A percentile compares a stretch with the other conserved stretches of the same genome.
These are phyloP conservation scores for Indicator indicator DNA, from an alignment of 2,113 vertebrate species.

Conservation along the genomic window DNA sequence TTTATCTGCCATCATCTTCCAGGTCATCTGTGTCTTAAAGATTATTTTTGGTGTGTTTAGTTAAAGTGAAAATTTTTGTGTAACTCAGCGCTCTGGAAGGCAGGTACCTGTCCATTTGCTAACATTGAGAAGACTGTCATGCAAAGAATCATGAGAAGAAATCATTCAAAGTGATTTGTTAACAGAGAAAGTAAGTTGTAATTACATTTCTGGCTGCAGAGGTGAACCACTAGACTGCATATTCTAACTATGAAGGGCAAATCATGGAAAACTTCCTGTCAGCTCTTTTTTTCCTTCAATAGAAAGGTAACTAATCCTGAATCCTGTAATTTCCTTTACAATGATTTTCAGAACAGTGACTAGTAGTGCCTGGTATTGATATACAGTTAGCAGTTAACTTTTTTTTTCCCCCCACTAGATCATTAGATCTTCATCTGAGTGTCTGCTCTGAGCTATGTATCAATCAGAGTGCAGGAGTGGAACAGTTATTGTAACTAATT, in stretches of 20 bases:
- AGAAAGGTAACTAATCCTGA: not conserved
- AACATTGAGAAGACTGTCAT: not conserved
- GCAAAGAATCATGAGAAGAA: no score
- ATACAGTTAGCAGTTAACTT: not conserved
- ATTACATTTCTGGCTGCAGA: not conserved
- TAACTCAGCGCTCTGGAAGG: not conserved
- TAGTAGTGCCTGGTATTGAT: not conserved
- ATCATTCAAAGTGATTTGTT: not conserved
- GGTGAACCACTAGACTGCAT: not conserved
- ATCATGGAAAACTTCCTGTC: not conserved
- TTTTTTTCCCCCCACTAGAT: not conserved
- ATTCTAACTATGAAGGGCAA: not conserved
- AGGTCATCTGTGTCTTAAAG: accelerated
- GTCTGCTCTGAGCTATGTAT: not conserved
- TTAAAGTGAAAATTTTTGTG: not conserved
- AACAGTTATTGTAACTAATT: not conserved
- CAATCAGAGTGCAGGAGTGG: not conserved
- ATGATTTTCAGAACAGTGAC: not conserved
- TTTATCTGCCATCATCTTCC: not conserved
- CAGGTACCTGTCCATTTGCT: not conserved
- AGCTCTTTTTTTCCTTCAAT: not conserved
- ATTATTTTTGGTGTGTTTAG: not conserved
- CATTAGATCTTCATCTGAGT: not conserved
- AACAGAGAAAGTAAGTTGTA: not conserved
- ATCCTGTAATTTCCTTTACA: not conserved